A percentile compares a stretch with the other conserved stretches of the same genome.
Evolutionary conservation across 1,140 invertebrate species (phyloP).

Genomic region (Melanaphis sacchari): DNA sequence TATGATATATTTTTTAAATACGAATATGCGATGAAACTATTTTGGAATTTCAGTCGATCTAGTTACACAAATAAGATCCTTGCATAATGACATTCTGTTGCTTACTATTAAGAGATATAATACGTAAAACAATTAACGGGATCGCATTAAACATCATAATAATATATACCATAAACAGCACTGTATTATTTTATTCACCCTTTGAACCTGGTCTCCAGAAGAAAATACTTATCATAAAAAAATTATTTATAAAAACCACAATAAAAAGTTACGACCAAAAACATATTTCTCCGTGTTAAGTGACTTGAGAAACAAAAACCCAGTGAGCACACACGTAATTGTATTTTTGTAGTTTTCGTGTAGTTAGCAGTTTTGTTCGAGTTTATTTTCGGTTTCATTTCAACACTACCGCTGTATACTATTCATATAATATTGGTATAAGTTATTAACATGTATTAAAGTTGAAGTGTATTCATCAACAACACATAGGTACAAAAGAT

Average conservation of each 20-base stretch:
- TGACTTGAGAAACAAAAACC: conserved; percentile 38
- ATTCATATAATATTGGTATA: conserved; percentile 4
- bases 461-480: not conserved
- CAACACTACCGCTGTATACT: conserved; percentile 5
- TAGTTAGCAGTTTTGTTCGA: conserved; percentile 40
- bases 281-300: not conserved
- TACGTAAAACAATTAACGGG: not conserved
- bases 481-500: not conserved
- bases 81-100: not conserved
- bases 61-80: not conserved
- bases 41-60: not conserved
- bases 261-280: not conserved
- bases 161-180: not conserved
- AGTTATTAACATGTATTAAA: not conserved
- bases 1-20: not conserved
- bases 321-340: conserved; percentile 47
- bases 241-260: not conserved
- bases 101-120: not conserved
- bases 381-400: conserved; percentile 31
- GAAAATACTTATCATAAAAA: not conserved
- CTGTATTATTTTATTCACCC: not conserved
- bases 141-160: not conserved
- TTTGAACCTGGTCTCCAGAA: conserved; percentile 51
- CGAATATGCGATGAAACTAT: not conserved
- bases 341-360: conserved; percentile 43